phyloP scores from a whole-genome alignment of 2,888 invertebrate species.

The Netelia melanura region DNA sequence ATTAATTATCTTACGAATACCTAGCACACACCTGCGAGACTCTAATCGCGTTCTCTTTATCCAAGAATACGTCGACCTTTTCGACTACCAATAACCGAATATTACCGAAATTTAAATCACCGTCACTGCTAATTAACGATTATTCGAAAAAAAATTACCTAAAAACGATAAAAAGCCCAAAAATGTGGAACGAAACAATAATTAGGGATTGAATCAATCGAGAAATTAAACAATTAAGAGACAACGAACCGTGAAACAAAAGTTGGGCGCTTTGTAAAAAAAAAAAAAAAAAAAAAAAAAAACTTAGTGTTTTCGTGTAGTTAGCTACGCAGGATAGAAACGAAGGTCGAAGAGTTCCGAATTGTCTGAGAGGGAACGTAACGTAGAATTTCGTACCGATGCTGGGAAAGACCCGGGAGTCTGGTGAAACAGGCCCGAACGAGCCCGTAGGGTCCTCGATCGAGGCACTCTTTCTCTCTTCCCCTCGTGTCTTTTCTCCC shows the following conservation, averaged over 20 bases:
- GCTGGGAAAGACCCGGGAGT: constrained; percentile 46
- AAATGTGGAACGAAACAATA: background rate
- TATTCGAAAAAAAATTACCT: background rate
- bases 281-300: background rate
- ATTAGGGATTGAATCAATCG: background rate
- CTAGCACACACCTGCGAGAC: background rate
- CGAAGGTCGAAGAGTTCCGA: constrained; percentile 4
- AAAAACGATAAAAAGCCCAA: background rate
- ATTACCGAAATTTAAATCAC: constrained; percentile 10
- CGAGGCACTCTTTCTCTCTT: constrained; percentile 37
- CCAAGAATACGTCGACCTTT: constrained; percentile 43
- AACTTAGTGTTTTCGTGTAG: background rate
- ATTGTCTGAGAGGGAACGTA: constrained; percentile 36
- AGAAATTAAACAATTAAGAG: background rate
- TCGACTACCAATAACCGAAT: constrained; percentile 12
- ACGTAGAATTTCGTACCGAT: constrained; percentile 56
- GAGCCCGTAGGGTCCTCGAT: constrained; percentile 60
- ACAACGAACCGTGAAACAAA: background rate
- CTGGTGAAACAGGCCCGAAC: constrained; percentile 58
- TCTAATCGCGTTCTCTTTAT: constrained; percentile 50
- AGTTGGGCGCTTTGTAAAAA: background rate
- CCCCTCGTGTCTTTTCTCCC: constrained; percentile 31
- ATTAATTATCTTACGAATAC: constrained; percentile 1
- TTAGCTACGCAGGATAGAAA: constrained; percentile 1
- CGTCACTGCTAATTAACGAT: background rate